Conservation (phyloP, 92 coral and sea anemone genomes). For the Epizoanthus scotinus region DNA sequence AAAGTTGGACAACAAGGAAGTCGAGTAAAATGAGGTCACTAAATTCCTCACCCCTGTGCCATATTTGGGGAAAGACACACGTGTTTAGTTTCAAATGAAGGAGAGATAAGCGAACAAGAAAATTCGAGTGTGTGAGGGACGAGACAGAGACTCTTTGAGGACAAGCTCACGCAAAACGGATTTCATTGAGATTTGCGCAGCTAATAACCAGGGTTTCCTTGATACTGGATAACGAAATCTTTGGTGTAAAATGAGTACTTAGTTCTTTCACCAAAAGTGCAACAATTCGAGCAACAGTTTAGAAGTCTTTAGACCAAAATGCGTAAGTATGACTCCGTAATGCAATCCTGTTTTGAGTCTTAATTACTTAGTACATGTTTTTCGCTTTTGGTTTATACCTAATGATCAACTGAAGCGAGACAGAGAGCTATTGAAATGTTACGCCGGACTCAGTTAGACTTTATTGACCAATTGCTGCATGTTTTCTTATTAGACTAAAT, state of each 20-base stretch:
- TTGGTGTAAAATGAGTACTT: not conserved
- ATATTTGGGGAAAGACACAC: constrained; percentile 14
- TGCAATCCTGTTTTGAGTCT: not conserved
- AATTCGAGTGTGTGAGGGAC: constrained; percentile 10
- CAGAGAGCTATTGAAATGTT: too few relatives aligned
- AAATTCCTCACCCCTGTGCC: constrained; percentile 17
- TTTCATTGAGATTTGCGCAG: not conserved
- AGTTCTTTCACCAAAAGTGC: not conserved
- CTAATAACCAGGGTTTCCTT: not conserved
- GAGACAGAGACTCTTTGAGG: not conserved
- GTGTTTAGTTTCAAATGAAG: not conserved
- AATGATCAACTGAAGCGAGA: too few relatives aligned
- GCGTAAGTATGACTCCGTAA: constrained; percentile 14
- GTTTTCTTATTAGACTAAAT: too few relatives aligned
- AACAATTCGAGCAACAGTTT: too few relatives aligned
- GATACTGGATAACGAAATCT: not conserved
- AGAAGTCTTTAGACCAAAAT: not conserved
- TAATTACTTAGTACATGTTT: not conserved
- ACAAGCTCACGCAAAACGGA: not conserved
- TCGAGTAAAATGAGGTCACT: constrained; percentile 19
- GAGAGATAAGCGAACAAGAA: constrained; percentile 27
- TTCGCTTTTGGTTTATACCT: not conserved
- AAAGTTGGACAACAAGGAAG: constrained; percentile 1
- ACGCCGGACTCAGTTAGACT: too few relatives aligned
- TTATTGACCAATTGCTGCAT: too few relatives aligned